Base-by-base conservation (phyloP, 2,113 vertebrate genomes). In the Indicator maculatus region DNA sequence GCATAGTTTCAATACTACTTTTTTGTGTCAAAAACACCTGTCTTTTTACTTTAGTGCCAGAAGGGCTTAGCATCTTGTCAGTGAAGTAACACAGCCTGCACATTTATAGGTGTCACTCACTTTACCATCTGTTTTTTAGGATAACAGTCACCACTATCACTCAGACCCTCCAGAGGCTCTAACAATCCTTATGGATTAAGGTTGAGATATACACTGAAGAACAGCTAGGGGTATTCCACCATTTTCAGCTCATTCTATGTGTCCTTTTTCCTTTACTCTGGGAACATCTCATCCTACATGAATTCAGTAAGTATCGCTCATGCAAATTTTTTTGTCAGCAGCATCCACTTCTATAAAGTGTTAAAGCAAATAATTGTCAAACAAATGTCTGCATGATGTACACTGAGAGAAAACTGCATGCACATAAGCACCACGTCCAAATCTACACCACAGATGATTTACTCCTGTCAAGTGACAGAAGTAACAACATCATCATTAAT, bases 21-120 rank as follows among this genome's bases (percentile, higher is more conserved):
- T 97, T 93, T 79, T 90, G 93, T 96, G 94, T 97, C 93, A 96
- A 96, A 93, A 97, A 96, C 96, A 98, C 97, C 97, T 98, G 97
- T 96, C 96, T 97, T 97, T 97, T 96, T 93, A 97, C 96, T 97
- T 97, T 81, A 93, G 91, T 96, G 97, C 97, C 97, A 97, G 96
- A 95, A 97, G 96, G 97, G 95, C 96, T 98, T 97, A 98, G 96
- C 97, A 97, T 97, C 97, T 97, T 98, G 96, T 97, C 97, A 97
- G 93, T 80, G 96, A 98, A 97, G 93, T 96, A 96, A 98, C 95
- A 96, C 92, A 97, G 97, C 91, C 96, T 97, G 96, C 93, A 96
- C 97, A 97, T 98, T 98, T 97, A 97, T 97, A 97, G 96, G 96
- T 97, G 97, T 97, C 97, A 97, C 97, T 98, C 97, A 97, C 93